A percentile compares a stretch with the other conserved stretches of the same genome.
These are phyloP conservation scores for Ashinkailepas kermadecensis DNA, from an alignment of 2,888 invertebrate genomes.

Conservation along the genomic window DNA sequence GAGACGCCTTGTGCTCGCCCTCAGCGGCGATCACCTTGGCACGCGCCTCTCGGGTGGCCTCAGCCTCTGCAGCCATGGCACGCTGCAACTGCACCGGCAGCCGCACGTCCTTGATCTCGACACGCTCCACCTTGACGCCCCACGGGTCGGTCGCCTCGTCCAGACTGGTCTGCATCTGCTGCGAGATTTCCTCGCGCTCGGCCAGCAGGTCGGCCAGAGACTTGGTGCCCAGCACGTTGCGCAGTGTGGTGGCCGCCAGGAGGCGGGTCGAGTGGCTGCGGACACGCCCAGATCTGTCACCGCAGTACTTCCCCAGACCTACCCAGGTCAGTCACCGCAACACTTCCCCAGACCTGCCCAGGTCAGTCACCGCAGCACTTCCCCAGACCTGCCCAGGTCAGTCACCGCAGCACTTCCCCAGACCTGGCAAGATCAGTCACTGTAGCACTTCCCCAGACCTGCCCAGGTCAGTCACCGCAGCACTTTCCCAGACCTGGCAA, in stretches of 20 bases:
- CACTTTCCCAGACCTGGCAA: too few species aligned
- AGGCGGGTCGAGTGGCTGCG: constrained; percentile 64
- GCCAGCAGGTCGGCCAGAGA: constrained; percentile 85
- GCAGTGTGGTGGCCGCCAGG: constrained; percentile 71
- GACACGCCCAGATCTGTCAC: constrained; percentile 26
- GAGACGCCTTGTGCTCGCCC: constrained; percentile 48
- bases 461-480: too few species aligned
- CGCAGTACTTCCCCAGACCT: too few species aligned
- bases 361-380: too few species aligned
- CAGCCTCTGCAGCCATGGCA: constrained; percentile 94
- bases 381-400: too few species aligned
- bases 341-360: too few species aligned
- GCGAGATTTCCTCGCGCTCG: constrained; percentile 72
- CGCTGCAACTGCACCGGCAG: constrained; percentile 84
- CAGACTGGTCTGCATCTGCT: constrained; percentile 43
- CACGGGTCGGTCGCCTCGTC: constrained; percentile 43
- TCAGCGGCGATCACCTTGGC: constrained; percentile 73
- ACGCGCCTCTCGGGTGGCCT: constrained; percentile 83
- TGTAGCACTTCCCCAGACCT: too few species aligned
- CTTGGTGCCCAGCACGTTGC: constrained; percentile 86
- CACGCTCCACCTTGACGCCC: constrained; percentile 46
- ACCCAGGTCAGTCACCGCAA: too few species aligned
- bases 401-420: too few species aligned
- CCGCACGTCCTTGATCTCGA: constrained; percentile 71
- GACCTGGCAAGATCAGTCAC: too few species aligned